Conservation (phyloP, 2,113 vertebrate species). For the Hyperoodon ampullatus region DNA sequence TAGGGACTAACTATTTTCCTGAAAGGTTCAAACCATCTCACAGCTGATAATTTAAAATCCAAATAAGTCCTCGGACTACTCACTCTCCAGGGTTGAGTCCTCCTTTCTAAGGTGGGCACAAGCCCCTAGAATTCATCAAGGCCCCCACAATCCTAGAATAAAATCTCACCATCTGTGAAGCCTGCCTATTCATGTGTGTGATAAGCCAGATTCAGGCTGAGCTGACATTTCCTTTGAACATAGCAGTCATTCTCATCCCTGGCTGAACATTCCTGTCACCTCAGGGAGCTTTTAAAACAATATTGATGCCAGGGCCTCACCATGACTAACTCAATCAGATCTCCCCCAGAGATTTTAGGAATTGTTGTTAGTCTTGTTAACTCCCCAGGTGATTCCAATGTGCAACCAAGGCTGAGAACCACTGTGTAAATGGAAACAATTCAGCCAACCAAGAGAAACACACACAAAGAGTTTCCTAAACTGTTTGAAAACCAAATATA, state of each 20-base stretch:
- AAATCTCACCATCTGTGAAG: slow-evolving; percentile 42
- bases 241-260: slow-evolving; percentile 30
- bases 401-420: background rate
- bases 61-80: slow-evolving; percentile 12
- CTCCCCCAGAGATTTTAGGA: background rate
- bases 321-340: slow-evolving; percentile 49
- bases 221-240: slow-evolving; percentile 51
- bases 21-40: slow-evolving; percentile 43
- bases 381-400: slow-evolving; percentile 16
- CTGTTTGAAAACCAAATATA: slow-evolving; percentile 36
- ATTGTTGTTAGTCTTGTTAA: slow-evolving; percentile 49
- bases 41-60: slow-evolving; percentile 39
- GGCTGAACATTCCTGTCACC: slow-evolving; percentile 30
- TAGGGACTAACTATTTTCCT: background rate
- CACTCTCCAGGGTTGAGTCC: background rate
- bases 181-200: background rate
- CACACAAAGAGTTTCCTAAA: slow-evolving; percentile 24
- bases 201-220: slow-evolving; percentile 45
- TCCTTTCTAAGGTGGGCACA: background rate
- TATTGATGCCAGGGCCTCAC: slow-evolving; percentile 19
- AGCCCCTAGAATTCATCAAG: slow-evolving; percentile 35
- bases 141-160: slow-evolving; percentile 33
- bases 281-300: slow-evolving; percentile 56
- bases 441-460: slow-evolving; percentile 27
- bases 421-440: slow-evolving; percentile 40